These are phyloP conservation scores for Ardeotis arabs DNA, from an alignment of 2,113 vertebrate species.

Conservation along the genomic window DNA sequence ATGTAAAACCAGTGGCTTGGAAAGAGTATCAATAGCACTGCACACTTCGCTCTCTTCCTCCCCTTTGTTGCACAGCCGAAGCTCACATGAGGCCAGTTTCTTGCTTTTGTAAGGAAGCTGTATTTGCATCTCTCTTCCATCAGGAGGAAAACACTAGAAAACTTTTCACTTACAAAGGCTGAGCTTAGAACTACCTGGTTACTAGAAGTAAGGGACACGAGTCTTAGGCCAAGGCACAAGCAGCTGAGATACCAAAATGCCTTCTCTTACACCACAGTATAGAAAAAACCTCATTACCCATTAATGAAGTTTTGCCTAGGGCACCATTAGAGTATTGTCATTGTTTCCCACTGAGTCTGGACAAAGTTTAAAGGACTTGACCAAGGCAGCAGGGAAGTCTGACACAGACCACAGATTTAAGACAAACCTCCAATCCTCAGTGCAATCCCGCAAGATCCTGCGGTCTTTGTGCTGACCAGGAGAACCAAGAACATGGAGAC, in stretches of 20 bases:
- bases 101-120: not conserved
- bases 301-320: not conserved
- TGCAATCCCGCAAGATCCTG: not conserved
- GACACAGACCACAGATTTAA: not conserved
- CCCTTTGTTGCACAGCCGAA: not conserved
- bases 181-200: not conserved
- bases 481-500: not conserved
- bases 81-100: not conserved
- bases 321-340: accelerated
- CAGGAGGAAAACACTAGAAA: not conserved
- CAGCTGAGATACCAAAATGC: not conserved
- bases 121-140: not conserved
- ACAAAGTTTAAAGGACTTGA: not conserved
- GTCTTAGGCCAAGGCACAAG: not conserved
- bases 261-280: not conserved
- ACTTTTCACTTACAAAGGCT: not conserved
- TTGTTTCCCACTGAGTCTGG: not conserved
- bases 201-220: not conserved
- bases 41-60: not conserved
- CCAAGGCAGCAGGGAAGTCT: not conserved
- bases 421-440: not conserved
- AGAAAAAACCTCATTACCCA: not conserved
- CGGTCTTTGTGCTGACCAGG: not conserved
- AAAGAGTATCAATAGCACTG: not conserved
- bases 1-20: not conserved